These are phyloP conservation scores for Oryctes rhinoceros DNA, from an alignment of 1,140 invertebrate species.

Conservation along the genomic window DNA sequence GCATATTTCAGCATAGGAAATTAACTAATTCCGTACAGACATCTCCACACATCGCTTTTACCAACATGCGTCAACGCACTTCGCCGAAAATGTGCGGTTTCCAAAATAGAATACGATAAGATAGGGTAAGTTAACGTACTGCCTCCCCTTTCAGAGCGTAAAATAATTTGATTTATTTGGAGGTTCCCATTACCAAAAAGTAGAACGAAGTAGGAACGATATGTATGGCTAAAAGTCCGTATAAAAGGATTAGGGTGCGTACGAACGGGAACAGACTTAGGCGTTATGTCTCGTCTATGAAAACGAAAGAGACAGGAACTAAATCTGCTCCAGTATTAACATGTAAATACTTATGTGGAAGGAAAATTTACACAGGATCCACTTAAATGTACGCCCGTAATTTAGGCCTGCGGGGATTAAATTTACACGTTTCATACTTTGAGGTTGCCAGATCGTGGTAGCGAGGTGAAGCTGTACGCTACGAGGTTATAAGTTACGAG, in stretches of 20 bases:
- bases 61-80: neutral
- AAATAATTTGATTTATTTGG: conserved; percentile 7
- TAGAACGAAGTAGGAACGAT: neutral
- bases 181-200: neutral
- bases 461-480: no score
- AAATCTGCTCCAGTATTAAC: neutral
- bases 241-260: neutral
- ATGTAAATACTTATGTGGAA: conserved; percentile 1
- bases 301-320: neutral
- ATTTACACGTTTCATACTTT: conserved; percentile 5
- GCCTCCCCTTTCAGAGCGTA: neutral
- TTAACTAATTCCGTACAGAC: no score
- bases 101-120: neutral
- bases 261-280: neutral
- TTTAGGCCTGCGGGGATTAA: conserved; percentile 4
- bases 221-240: neutral
- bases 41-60: neutral
- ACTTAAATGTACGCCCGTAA: conserved; percentile 1
- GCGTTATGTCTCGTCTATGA: neutral
- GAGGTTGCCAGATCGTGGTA: neutral
- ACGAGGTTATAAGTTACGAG: no score
- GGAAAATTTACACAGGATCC: conserved; percentile 12
- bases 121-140: neutral
- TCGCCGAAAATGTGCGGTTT: conserved; percentile 1
- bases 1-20: no score